These are phyloP conservation scores for Platalea minor DNA, from an alignment of 2,797 vertebrate genomes.

Conservation along the genomic window DNA sequence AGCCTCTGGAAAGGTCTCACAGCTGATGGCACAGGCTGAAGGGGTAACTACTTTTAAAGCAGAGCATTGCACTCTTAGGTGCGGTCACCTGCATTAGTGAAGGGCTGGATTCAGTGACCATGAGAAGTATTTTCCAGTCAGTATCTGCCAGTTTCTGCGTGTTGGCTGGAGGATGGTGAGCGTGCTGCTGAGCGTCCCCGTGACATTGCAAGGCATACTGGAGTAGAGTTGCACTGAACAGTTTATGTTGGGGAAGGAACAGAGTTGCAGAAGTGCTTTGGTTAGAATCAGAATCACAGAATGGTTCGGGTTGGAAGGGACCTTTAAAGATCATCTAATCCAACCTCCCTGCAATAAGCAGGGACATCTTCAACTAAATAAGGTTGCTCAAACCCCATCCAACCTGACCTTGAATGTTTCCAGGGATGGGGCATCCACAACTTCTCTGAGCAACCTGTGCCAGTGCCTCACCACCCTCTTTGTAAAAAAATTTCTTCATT, in stretches of 20 bases:
- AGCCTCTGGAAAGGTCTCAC: background rate
- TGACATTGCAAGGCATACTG: rapidly evolving
- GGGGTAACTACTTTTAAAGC: background rate
- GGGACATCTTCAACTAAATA: rapidly evolving
- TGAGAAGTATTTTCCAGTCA: background rate
- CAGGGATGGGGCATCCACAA: background rate
- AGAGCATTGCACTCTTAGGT: background rate
- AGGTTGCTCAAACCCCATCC: rapidly evolving
- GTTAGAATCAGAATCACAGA: background rate
- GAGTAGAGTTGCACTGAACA: background rate
- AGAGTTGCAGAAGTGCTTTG: background rate
- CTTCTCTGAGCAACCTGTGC: too few relatives aligned
- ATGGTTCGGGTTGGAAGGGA: background rate
- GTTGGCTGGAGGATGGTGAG: background rate
- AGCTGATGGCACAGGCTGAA: background rate
- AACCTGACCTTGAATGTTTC: rapidly evolving
- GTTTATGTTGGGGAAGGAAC: background rate
- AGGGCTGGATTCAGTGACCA: background rate
- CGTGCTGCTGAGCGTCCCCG: background rate
- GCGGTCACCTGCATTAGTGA: background rate
- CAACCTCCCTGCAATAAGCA: rapidly evolving
- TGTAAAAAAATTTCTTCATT: too few relatives aligned
- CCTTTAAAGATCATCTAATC: background rate
- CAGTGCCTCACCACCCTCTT: too few relatives aligned
- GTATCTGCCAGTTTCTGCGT: background rate